Base-by-base conservation (phyloP, 1,140 invertebrate species). In the Pseudomyrmex concolor region DNA sequence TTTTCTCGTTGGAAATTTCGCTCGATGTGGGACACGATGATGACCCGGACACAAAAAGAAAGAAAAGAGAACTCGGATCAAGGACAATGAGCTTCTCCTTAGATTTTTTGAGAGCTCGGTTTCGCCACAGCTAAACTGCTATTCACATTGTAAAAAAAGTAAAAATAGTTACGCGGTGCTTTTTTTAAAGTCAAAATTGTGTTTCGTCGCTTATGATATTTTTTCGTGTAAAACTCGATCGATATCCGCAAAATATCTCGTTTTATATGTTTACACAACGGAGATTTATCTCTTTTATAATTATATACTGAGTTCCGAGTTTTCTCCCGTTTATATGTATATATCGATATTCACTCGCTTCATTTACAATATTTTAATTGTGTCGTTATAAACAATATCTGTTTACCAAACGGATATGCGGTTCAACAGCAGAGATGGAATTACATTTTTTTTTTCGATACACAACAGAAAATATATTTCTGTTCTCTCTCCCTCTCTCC, bases 51-150 rank as follows among this genome's bases (percentile, higher is more conserved):
- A 10, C 34, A 2, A 17, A 9, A 10, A 17, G 8, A 55, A 59
- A 2, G 17, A 59, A 77, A 70, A 68, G 70, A 43, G 60, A 70
- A 43, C 45, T 9, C 1, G 0, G 50, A 72, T 60, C 72, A 83
- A 83, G 72, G 72, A 76, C 66, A 76, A 86, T 85, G 25, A 15
- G 22, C 84, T 84, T 63, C 51, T 19, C 9, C 50, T 51, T 22
- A 60, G 25, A 43, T 17, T 17, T 34, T 77, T 50, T 57, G 55
- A 78, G 10, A 19, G n/a, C 51, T 54, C 43, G 71, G 25, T n/a
- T 83, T 57, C n/a, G 43, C 48, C 74, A 64, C 43, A 13, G 25
- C 17, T 84, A 86, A 86, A 71, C 13, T 17, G 51, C 7, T 19
- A 45, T 76, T 76, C 5, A 34, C 17, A 9, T 64, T 17, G 15